Conservation (phyloP, 2,797 vertebrate genomes). For the Dromococcyx pavoninus region DNA sequence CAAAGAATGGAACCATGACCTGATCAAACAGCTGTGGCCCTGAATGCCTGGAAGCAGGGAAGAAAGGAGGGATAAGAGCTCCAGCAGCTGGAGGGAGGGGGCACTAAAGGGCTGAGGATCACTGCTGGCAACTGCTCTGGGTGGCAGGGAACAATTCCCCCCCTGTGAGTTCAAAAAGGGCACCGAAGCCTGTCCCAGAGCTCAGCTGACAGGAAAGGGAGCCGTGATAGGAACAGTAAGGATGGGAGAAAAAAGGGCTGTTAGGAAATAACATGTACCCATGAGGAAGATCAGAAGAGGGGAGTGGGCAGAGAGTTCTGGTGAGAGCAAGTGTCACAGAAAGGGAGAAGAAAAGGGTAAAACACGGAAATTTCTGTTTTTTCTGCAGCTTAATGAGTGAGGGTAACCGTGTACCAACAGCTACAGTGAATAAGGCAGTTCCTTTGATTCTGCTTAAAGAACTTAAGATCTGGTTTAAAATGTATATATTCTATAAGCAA, state of each 20-base stretch:
- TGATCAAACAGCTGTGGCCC: constrained; percentile 47
- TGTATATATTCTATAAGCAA: background rate
- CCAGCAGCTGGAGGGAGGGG: constrained; percentile 40
- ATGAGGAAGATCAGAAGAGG: background rate
- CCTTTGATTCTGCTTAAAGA: background rate
- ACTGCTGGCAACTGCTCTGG: constrained; percentile 61
- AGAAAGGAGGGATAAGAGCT: constrained; percentile 38
- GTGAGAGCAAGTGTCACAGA: background rate
- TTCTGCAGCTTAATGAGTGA: background rate
- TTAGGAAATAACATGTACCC: background rate
- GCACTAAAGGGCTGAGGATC: constrained; percentile 39
- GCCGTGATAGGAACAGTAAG: background rate
- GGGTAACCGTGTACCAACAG: background rate
- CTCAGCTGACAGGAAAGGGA: constrained; percentile 51
- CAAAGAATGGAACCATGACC: constrained; percentile 22
- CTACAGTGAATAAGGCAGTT: background rate
- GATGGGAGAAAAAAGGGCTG: background rate
- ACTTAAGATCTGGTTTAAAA: background rate
- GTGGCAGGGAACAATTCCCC: background rate
- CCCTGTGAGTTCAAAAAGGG: constrained; percentile 73
- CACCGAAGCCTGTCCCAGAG: constrained; percentile 77
- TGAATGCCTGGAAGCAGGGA: background rate
- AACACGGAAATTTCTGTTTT: background rate
- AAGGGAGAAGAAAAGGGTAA: background rate
- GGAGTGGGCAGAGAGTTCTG: background rate